phyloP scores from a whole-genome alignment of 2,797 vertebrate species.

The Sylvilagus floridanus region DNA sequence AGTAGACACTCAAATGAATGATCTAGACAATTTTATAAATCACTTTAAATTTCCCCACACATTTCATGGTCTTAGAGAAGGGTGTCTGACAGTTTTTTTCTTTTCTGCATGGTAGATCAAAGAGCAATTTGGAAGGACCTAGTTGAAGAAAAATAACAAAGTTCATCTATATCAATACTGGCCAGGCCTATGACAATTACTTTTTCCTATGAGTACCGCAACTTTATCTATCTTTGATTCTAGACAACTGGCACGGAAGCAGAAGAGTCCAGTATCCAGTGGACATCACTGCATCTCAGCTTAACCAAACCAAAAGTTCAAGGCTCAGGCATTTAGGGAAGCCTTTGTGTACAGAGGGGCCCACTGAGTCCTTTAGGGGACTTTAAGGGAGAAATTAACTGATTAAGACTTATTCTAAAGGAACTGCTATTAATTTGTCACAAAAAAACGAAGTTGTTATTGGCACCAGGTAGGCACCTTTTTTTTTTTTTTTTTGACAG shows the following conservation, averaged over 20 bases:
- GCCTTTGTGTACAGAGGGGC: neutral
- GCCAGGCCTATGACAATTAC: neutral
- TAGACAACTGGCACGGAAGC: too few species aligned
- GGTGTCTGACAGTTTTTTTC: neutral
- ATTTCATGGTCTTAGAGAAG: neutral
- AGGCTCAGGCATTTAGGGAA: neutral
- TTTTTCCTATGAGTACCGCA: neutral
- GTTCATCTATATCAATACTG: neutral
- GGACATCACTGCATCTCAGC: neutral
- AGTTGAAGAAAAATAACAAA: neutral
- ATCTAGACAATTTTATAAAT: neutral
- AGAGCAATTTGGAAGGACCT: neutral
- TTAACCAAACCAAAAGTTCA: neutral
- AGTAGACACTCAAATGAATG: neutral
- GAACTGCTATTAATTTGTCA: neutral
- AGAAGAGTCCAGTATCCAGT: neutral
- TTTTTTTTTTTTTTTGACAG: too few species aligned
- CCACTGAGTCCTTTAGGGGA: too few species aligned
- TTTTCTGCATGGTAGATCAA: neutral
- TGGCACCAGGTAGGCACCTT: neutral
- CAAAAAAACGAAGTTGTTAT: neutral
- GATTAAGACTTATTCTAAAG: neutral
- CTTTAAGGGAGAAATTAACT: neutral
- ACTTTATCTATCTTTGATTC: neutral
- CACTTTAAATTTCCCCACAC: neutral